These are phyloP conservation scores for Semaprochilodus insignis DNA, from an alignment of 2,797 vertebrate genomes.

Conservation along the genomic window DNA sequence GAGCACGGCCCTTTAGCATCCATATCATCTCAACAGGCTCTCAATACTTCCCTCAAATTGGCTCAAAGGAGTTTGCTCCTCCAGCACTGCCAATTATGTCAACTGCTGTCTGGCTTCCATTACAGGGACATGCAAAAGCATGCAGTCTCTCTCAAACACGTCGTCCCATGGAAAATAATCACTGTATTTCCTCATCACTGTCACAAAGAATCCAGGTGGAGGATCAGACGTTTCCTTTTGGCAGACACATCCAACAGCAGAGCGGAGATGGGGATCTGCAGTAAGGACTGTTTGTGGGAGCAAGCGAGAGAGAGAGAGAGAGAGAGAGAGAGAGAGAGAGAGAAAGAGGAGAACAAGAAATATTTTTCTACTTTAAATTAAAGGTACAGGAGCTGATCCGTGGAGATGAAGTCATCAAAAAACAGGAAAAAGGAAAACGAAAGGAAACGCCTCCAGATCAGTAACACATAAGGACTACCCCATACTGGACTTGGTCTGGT, in stretches of 20 bases:
- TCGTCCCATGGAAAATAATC: background rate
- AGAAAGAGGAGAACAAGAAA: conserved; percentile 7
- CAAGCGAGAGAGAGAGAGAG: background rate
- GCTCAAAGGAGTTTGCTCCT: conserved; percentile 4
- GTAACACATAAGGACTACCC: background rate
- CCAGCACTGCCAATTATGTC: conserved; percentile 25
- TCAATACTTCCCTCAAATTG: conserved; percentile 24
- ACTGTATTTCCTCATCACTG: conserved; percentile 11
- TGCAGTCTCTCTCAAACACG: conserved; percentile 30
- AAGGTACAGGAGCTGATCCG: conserved; percentile 19
- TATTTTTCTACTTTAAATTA: conserved; percentile 60
- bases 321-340: background rate
- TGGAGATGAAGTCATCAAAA: background rate
- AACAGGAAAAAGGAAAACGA: background rate
- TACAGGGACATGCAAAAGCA: conserved; percentile 27
- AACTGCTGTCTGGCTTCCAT: conserved; percentile 18
- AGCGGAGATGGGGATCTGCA: background rate
- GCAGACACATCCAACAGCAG: background rate
- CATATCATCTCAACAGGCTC: conserved; percentile 12
- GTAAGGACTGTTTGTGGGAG: background rate
- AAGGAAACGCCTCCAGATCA: background rate
- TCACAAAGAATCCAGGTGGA: background rate
- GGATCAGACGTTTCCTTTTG: background rate
- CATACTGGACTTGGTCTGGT: background rate
- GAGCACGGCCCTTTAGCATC: background rate